Evolutionary conservation across 2,888 invertebrate species (phyloP), one percentile per base, ranked within the genome.

Genomic region (Ormyrus rosae): DNA sequence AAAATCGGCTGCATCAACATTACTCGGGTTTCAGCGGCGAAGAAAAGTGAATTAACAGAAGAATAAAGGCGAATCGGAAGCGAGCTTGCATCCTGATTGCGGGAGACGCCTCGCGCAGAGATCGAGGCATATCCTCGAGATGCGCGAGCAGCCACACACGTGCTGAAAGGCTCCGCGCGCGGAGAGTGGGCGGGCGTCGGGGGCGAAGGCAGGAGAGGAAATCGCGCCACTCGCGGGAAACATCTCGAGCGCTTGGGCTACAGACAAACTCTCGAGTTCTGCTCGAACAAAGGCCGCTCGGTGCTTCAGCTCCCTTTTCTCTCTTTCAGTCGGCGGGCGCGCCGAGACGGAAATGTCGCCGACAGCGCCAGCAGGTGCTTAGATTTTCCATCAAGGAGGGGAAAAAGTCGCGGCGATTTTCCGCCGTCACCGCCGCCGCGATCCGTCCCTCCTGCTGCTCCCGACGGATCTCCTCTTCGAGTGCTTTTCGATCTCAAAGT

Each of bases 321-420:
- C 77, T 56, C 45, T 46, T 63, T 63, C 45, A 13, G 50, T 45
- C 55, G 3, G 8, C 34, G 9, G 34, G 34, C 60, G 34, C 19
- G 60, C 8, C 19, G 51, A 48, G 60, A 48, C n/a, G 70, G 64
- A 71, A 78, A 65, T 60, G 78, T 78, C 78, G 71, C 69, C 45
- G 10, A 64, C 76, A 76, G 76, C 19, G 9, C 13, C 53, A 6
- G 45, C 46, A 63, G 69, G 80, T 82, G 83, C 84, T 85, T 82
- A 83, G 81, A 81, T 84, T 83, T 82, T 82, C 83, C 83, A 83
- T 83, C 78, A 73, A 81, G 72, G 19, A 7, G 50, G 51, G 45
- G 63, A 53, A 50, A 60, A 53, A 53, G 58, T 58, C 58, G 58
- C 58, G 13, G 74, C 83, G 84, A 82, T 84, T 84, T 83, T 83